These are phyloP conservation scores for Ptilodon capucinus DNA, from an alignment of 2,888 invertebrate species.

Conservation along the genomic window DNA sequence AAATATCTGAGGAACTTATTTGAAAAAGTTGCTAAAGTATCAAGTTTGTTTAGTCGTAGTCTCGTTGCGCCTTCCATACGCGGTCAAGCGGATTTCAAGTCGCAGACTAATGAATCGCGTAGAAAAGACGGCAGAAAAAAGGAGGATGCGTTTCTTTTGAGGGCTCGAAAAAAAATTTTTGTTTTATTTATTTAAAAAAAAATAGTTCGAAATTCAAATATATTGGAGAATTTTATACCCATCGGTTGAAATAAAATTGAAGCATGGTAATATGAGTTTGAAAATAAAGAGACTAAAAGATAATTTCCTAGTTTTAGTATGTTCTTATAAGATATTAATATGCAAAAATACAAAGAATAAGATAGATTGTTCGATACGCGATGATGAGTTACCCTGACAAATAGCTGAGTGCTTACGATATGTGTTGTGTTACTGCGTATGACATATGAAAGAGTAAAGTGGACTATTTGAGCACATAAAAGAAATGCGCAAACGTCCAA, in stretches of 20 bases:
- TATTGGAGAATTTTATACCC: no score
- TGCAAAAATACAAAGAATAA: no score
- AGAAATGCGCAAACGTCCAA: not conserved
- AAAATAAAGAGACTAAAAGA: no score
- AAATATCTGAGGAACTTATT: conserved; percentile 8
- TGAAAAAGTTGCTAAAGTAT: conserved; percentile 67
- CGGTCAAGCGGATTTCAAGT: conserved; percentile 79
- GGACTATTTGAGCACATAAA: not conserved
- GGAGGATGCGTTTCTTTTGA: not conserved
- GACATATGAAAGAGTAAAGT: not conserved
- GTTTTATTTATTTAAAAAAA: no score
- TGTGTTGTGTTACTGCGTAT: not conserved
- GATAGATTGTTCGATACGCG: no score
- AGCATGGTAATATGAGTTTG: no score
- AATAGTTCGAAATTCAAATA: no score
- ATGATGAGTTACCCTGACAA: not conserved
- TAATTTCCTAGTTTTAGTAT: no score
- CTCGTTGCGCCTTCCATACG: conserved; percentile 70
- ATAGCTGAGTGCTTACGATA: not conserved
- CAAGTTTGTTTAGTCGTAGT: conserved; percentile 64
- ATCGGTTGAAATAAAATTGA: no score
- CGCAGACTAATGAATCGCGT: conserved; percentile 56
- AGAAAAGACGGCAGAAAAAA: conserved; percentile 40
- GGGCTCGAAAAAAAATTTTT: not conserved
- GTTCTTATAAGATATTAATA: no score